Conservation (phyloP, 2,113 vertebrate species). For the Oryzias celebensis region DNA sequence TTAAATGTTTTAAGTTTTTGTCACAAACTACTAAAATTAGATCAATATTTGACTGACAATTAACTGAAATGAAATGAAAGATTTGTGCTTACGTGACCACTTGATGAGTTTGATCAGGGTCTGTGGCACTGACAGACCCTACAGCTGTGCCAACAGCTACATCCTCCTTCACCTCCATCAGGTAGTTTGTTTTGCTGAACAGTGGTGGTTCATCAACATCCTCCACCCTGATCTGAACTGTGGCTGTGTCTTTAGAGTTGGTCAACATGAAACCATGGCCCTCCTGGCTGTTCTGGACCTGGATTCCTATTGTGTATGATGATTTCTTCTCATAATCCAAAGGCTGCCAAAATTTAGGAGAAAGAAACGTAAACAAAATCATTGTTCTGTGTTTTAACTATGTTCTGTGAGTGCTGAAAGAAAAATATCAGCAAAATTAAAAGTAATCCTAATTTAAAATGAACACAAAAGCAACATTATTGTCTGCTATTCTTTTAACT, state of each 20-base stretch:
- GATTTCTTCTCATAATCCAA: slow-evolving; percentile 92
- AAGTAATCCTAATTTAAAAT: too few species aligned
- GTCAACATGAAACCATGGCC: slow-evolving; percentile 82
- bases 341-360: slow-evolving; percentile 64
- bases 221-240: slow-evolving; percentile 84
- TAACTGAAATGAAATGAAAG: background rate
- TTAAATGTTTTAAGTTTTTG: too few species aligned
- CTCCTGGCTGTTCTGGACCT: slow-evolving; percentile 85
- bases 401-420: too few species aligned
- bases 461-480: too few species aligned
- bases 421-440: too few species aligned
- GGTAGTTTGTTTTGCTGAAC: slow-evolving; percentile 86
- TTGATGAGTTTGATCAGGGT: slow-evolving; percentile 84
- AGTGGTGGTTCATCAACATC: slow-evolving; percentile 92
- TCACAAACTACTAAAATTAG: too few species aligned
- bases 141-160: slow-evolving; percentile 79
- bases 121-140: slow-evolving; percentile 86
- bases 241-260: slow-evolving; percentile 84
- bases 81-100: slow-evolving; percentile 85
- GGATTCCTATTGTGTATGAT: slow-evolving; percentile 86
- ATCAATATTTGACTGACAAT: too few species aligned
- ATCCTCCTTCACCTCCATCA: slow-evolving; percentile 90
- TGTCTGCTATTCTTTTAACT: too few species aligned
- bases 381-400: too few species aligned
- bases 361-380: too few species aligned